These are phyloP conservation scores for Babyrousa celebensis DNA, from an alignment of 2,797 vertebrate species.

Conservation along the genomic window DNA sequence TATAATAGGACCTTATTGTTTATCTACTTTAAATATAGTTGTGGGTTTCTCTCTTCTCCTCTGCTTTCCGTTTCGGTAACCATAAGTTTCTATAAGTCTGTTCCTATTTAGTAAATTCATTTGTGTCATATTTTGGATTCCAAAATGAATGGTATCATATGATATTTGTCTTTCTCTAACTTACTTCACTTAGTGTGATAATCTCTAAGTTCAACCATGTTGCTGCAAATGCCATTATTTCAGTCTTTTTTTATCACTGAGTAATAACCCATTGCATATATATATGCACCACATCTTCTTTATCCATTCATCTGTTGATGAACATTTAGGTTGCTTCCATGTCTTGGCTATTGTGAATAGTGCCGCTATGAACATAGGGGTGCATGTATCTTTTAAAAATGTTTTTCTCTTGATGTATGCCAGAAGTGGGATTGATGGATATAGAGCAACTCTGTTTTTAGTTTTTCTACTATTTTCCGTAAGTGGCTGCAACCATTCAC, in stretches of 20 bases:
- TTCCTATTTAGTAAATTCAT: too few relatives aligned
- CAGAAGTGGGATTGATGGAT: background rate
- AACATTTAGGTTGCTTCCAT: background rate
- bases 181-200: too few relatives aligned
- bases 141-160: too few relatives aligned
- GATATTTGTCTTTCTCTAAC: too few relatives aligned
- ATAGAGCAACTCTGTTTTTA: background rate
- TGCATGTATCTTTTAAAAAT: background rate
- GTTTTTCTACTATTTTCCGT: background rate
- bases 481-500: background rate
- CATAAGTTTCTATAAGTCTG: too few relatives aligned
- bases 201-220: too few relatives aligned
- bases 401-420: background rate
- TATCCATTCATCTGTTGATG: background rate
- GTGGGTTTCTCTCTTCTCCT: too few relatives aligned
- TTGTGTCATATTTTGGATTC: too few relatives aligned
- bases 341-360: background rate
- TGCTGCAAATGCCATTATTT: background rate
- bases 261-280: background rate
- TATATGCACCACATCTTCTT: background rate
- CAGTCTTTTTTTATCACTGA: background rate
- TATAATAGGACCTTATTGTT: too few relatives aligned
- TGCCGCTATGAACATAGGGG: background rate
- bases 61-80: too few relatives aligned
- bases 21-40: too few relatives aligned